A percentile compares a stretch with the other conserved stretches of the same genome.
These are phyloP conservation scores for Digitonthophagus gazella DNA, from an alignment of 2,888 invertebrate species.

Conservation along the genomic window DNA sequence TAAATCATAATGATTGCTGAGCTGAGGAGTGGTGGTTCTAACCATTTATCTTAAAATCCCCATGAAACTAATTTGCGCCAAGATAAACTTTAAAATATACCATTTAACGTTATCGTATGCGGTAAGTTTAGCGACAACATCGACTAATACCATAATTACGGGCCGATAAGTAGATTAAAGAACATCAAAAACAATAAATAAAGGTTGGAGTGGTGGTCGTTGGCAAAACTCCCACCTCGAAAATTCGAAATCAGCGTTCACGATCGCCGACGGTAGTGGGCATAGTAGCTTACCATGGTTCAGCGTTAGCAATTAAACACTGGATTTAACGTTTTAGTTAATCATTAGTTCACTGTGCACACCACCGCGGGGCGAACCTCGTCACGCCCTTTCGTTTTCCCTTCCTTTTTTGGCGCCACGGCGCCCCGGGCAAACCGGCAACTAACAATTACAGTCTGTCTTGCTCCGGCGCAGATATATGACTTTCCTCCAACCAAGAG, in stretches of 20 bases:
- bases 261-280: constrained; percentile 10
- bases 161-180: too few species aligned
- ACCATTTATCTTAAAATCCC: too few species aligned
- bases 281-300: constrained; percentile 6
- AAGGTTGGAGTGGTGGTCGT: too few species aligned
- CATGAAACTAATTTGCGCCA: too few species aligned
- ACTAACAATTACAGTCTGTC: constrained; percentile 49
- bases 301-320: constrained; percentile 40
- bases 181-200: too few species aligned
- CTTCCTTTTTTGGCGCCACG: constrained; percentile 51
- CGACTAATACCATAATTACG: too few species aligned
- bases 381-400: constrained; percentile 36
- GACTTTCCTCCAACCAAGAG: constrained; percentile 33
- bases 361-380: constrained; percentile 41
- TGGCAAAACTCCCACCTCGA: constrained; percentile 31
- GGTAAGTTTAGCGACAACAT: too few species aligned
- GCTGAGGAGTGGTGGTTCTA: too few species aligned
- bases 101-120: too few species aligned
- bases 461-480: constrained; percentile 44
- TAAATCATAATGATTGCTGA: too few species aligned
- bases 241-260: constrained; percentile 32
- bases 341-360: constrained; percentile 47
- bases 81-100: too few species aligned
- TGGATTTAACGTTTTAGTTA: constrained; percentile 43
- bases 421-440: constrained; percentile 44